Base-by-base conservation (phyloP, 2,113 vertebrate genomes). In the Nesogale talazaci region DNA sequence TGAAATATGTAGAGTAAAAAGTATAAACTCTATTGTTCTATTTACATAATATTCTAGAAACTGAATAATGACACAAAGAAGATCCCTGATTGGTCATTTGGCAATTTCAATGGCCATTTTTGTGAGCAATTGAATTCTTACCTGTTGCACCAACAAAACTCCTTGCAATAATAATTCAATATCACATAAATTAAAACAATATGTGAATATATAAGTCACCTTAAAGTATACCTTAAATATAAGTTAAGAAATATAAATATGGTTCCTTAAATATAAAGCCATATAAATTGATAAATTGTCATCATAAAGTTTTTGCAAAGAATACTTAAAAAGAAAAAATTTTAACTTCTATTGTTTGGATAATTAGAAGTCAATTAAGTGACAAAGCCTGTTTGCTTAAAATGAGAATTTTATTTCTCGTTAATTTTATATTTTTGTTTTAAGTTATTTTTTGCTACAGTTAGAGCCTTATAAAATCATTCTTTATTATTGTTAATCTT, bases 371-470 rank as follows among this genome's bases (percentile, higher is more conserved):
- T 57, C 63, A 77, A 72, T 81, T 81, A 72, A 92, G 90, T 46
- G 22, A n/a, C 16, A 57, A 57, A 34, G 67, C 7, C 15, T 75
- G 6, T 46, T 29, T 34, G 36, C 42, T 25, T 12, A 69, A 91
- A 93, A 70, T 84, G 7, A 94, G 77, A 72, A 70, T 77, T 78
- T 31, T 63, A 25, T 20, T 27, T 69, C 42, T 42, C 83, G 72
- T 79, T 59, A 56, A 76, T 65, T 89, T 86, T 77, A 6, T 23
- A 10, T 22, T 85, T 17, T 7, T 25, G 5, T 63, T 65, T 67
- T 80, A 52, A 89, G 31, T 67, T 83, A 81, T 92, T 38, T 87
- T 6, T 87, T 76, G 9, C 11, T 87, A 11, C 20, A 59, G 59
- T 10, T 46, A 76, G n/a, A 2, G 69, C 72, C 36, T 27, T 80